phyloP scores from a whole-genome alignment of 2,797 vertebrate species.

The Poecilia gillii region DNA sequence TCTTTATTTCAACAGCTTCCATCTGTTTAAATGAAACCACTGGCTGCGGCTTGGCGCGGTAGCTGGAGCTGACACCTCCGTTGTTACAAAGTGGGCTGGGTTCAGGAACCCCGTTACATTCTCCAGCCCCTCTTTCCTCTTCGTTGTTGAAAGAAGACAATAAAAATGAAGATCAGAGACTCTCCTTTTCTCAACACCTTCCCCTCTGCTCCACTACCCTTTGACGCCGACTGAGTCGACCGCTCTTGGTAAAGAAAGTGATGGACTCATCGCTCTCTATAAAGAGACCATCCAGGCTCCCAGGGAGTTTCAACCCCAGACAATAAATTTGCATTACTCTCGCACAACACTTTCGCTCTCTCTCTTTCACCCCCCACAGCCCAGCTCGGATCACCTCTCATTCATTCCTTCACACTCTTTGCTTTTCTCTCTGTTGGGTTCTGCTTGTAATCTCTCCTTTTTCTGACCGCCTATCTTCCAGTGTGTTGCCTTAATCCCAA shows the following conservation, averaged over 20 bases:
- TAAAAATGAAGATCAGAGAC: constrained; percentile 42
- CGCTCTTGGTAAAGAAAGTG: constrained; percentile 53
- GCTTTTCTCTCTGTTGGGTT: constrained; percentile 18
- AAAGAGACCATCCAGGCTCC: constrained; percentile 64
- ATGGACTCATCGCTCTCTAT: constrained; percentile 40
- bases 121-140: constrained; percentile 28
- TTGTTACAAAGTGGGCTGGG: constrained; percentile 31
- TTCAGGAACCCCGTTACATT: constrained; percentile 44
- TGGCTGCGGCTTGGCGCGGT: constrained; percentile 24
- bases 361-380: constrained; percentile 29
- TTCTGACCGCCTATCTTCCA: constrained; percentile 23
- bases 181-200: constrained; percentile 33
- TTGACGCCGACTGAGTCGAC: constrained; percentile 61
- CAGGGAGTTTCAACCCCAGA: constrained; percentile 60
- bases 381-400: constrained; percentile 35
- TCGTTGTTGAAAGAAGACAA: constrained; percentile 54
- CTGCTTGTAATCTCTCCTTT: constrained; percentile 18
- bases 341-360: constrained; percentile 53
- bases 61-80: constrained; percentile 47
- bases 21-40: constrained; percentile 57
- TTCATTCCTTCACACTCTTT: constrained; percentile 51
- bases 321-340: constrained; percentile 71
- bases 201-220: constrained; percentile 53
- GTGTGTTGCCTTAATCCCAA: constrained; percentile 49
- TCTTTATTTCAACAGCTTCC: constrained; percentile 70